Base-by-base conservation (phyloP, 1,140 invertebrate genomes). In the Venturia canescens region DNA sequence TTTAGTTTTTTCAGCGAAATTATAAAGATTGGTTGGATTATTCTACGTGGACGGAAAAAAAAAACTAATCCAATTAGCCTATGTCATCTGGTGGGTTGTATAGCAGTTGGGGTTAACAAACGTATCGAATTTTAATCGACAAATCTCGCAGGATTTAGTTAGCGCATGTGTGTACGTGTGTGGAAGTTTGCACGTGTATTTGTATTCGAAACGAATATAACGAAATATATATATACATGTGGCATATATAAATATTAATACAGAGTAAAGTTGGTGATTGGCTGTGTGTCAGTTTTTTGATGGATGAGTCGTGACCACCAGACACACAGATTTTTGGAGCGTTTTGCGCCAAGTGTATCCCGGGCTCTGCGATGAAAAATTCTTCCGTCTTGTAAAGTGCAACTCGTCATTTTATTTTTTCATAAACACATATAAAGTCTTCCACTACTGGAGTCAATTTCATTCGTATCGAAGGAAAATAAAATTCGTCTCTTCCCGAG, bases 71-170 rank as follows among this genome's bases (percentile, higher is more conserved):
- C 80, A 90, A 88, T 90, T 87, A 90, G 87, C 79, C 84, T 87
- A 85, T 85, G 69, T 79, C 72, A 82, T 84, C 78, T 83, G 72
- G 72, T 83, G 78, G 82, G 53, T 21, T n/a, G 83, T 85, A 85
- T 78, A 78, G 82, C 82, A 83, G 74, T 66, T 83, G 81, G 78
- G 84, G 86, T 86, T 84, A 84, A 84, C 77, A 82, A 83, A 63
- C 82, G 78, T 79, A 79, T 85, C 88, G 86, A 90, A 89, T 89
- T 88, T 86, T 1, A 88, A 90, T 89, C 89, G 88, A 88, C 38
- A 86, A 89, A 23, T 88, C 85, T 83, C 83, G 77, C 83, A 31
- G 57, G 23, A 74, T 74, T 27, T 23, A 57, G 3, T 74, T 57
- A n/a, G n/a, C n/a, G n/a, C n/a, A n/a, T 57, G 18, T 72, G 11